A percentile compares a stretch with the other conserved stretches of the same genome.
These are phyloP conservation scores for Drosophila buzzatii DNA, from an alignment of 2,888 invertebrate species.

Conservation along the genomic window DNA sequence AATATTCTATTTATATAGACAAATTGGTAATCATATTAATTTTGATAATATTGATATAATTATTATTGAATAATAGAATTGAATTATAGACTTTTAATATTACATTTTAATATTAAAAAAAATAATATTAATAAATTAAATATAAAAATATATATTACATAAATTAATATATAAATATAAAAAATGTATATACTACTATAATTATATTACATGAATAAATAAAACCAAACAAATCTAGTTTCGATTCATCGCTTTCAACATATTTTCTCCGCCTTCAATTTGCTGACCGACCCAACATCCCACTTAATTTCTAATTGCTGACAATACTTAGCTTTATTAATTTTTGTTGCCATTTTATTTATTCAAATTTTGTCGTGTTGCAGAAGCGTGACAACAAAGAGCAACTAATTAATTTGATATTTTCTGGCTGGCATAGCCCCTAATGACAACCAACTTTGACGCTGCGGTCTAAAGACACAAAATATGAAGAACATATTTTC, in stretches of 20 bases:
- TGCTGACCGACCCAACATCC: too few relatives aligned
- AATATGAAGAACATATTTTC: slow-evolving; percentile 36
- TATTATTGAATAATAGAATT: too few relatives aligned
- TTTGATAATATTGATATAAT: too few relatives aligned
- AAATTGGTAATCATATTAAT: too few relatives aligned
- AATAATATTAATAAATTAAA: too few relatives aligned
- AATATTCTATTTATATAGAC: too few relatives aligned
- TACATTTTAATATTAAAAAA: too few relatives aligned
- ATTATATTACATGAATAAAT: too few relatives aligned
- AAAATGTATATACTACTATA: too few relatives aligned
- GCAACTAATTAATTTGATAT: slow-evolving; percentile 74
- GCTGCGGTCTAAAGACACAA: slow-evolving; percentile 52
- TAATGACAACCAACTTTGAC: slow-evolving; percentile 39
- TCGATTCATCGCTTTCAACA: not conserved
- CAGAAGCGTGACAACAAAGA: slow-evolving; percentile 48
- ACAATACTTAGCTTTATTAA: slow-evolving; percentile 12
- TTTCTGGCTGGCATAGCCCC: slow-evolving; percentile 41
- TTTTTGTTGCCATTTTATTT: slow-evolving; percentile 36
- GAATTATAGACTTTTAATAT: too few relatives aligned
- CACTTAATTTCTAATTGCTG: not conserved
- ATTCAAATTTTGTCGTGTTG: slow-evolving; percentile 26
- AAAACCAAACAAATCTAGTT: not conserved
- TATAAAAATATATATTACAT: too few relatives aligned
- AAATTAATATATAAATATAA: too few relatives aligned
- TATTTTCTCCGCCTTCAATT: not conserved